These are phyloP conservation scores for Xiphophorus hellerii DNA, from an alignment of 2,113 vertebrate species.

Conservation along the genomic window DNA sequence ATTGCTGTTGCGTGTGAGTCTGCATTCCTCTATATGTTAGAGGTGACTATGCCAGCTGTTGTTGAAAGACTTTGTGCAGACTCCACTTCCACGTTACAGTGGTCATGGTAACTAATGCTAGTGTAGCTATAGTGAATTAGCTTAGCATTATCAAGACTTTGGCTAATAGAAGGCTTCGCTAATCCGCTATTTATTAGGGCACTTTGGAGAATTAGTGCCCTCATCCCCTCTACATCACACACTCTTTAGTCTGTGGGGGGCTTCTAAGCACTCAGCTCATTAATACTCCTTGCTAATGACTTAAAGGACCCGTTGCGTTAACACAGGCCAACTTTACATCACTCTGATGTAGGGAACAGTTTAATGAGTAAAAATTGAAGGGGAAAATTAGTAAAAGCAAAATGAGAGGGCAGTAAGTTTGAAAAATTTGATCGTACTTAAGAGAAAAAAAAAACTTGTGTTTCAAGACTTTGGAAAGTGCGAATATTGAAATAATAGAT, in stretches of 20 bases:
- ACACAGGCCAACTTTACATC: conserved; percentile 46
- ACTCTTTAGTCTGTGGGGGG: conserved; percentile 59
- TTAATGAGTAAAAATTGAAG: conserved; percentile 20
- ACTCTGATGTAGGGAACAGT: conserved; percentile 41
- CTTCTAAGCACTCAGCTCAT: conserved; percentile 54
- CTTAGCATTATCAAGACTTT: conserved; percentile 70
- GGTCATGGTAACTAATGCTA: conserved; percentile 38
- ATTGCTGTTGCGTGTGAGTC: background rate
- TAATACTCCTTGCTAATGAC: conserved; percentile 62
- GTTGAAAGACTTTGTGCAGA: conserved; percentile 20
- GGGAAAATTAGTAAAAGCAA: background rate
- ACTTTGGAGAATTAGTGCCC: conserved; percentile 74
- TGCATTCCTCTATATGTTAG: conserved; percentile 21
- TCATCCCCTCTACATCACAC: conserved; percentile 70
- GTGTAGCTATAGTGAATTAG: conserved; percentile 55
- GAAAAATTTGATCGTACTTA: conserved; percentile 5
- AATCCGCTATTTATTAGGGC: conserved; percentile 73
- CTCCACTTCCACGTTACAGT: conserved; percentile 22
- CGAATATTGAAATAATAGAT: background rate
- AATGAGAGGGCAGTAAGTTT: conserved; percentile 3
- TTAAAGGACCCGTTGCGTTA: conserved; percentile 54
- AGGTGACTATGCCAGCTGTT: conserved; percentile 11
- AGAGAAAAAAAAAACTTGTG: background rate
- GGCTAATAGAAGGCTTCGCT: conserved; percentile 67
- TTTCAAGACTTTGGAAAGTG: conserved; percentile 2